These are phyloP conservation scores for Melanophora roralis DNA, from an alignment of 2,888 invertebrate genomes.

Conservation along the genomic window DNA sequence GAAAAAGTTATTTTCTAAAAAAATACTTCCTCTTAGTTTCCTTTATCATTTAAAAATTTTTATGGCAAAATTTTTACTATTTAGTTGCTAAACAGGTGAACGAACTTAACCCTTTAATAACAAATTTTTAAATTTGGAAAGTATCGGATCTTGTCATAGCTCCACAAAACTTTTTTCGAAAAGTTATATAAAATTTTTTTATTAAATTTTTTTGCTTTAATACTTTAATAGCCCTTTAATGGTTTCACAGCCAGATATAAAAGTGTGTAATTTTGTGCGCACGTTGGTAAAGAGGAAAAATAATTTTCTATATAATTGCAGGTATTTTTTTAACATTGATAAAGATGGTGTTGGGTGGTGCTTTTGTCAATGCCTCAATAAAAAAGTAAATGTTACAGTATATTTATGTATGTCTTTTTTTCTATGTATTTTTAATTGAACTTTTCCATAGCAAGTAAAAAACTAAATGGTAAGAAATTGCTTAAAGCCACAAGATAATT, in stretches of 20 bases:
- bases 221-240: too few relatives aligned
- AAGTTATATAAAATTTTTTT: too few relatives aligned
- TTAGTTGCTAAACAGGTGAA: too few relatives aligned
- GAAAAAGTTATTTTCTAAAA: too few relatives aligned
- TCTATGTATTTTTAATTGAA: neutral
- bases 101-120: too few relatives aligned
- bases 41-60: too few relatives aligned
- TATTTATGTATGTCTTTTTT: neutral
- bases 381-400: neutral
- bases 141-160: too few relatives aligned
- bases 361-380: conserved; percentile 19
- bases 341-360: neutral
- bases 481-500: conserved; percentile 51
- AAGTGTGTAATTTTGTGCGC: neutral
- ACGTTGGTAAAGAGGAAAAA: neutral
- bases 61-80: too few relatives aligned
- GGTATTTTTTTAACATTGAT: conserved; percentile 32
- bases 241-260: neutral
- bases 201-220: too few relatives aligned
- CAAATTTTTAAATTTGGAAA: too few relatives aligned
- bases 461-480: conserved; percentile 33
- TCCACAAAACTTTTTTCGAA: too few relatives aligned
- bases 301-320: conserved; percentile 35
- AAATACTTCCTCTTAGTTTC: too few relatives aligned
- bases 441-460: neutral